Base-by-base conservation (phyloP, 2,797 vertebrate species). In the Sitta carolinensis region DNA sequence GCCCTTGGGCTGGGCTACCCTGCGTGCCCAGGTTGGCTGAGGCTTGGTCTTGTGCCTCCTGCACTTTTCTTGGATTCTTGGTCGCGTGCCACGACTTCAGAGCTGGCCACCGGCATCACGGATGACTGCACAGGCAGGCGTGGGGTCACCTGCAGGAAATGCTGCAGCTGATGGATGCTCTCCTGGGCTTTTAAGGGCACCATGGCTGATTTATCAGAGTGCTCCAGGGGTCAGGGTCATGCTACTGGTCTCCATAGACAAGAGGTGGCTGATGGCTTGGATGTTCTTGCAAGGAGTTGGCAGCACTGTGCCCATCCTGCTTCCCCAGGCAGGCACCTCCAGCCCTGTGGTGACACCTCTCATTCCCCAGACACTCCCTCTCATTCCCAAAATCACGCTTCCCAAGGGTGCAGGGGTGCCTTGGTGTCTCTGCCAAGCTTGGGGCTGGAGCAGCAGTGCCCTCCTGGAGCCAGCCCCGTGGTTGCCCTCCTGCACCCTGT, bases 351-450 rank as follows among this genome's bases (percentile, higher is more conserved):
- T 32, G n/a, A 18, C 50, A 34, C 45, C 48, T 54, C 36, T 38
- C 3, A 1, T 63, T 63, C 58, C 52, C 50, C 7, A 1, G 22
- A 6, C 23, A 51, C 30, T 22, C 43, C 17, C 3, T 1, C 32
- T 80, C 3, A 1, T 40, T 38, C 85, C 69, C 11, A 2, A 75
- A 85, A 62, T 25, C 55, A 25, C 2, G 0, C 51, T 89, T 52
- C 43, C 52, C 38, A 20, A 7, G 68, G 0, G 1, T 29, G 10
- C n/a, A 18, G 0, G 4, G 19, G 2, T 2, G 0, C 0, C 0
- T 42, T 45, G 66, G 83, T 13, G 22, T 43, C 69, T 52, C 47
- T 55, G 84, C 48, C 2, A 1, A 0, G 11, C 25, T 17, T 11
- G 20, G n/a, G 30, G 50, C 48, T 34, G 20, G 34, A 45, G 7